Percentiles rank a stretch among this genome's conserved stretches.
These are phyloP conservation scores for Spheniscus mendiculus DNA, from an alignment of 2,113 vertebrate species.

Conservation along the genomic window DNA sequence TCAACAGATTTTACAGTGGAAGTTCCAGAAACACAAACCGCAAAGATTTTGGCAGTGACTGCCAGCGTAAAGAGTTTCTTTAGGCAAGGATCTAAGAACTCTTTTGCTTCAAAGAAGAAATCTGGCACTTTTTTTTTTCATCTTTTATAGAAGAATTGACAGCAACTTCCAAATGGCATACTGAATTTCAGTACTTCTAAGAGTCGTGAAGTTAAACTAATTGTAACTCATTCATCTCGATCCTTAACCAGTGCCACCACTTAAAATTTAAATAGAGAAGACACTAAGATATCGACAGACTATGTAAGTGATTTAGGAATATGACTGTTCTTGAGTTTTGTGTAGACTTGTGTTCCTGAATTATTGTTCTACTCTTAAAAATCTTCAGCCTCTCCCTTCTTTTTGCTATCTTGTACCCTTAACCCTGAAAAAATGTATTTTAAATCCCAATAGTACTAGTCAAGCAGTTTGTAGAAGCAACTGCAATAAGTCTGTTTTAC, in stretches of 20 bases:
- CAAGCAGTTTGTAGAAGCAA: background rate
- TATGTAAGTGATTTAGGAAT: background rate
- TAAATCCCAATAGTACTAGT: background rate
- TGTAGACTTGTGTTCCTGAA: background rate
- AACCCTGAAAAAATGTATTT: background rate
- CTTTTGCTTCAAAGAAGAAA: background rate
- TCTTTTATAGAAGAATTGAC: background rate
- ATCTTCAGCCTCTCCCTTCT: background rate
- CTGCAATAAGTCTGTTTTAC: background rate
- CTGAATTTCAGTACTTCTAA: background rate
- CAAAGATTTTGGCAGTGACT: background rate
- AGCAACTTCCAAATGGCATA: background rate
- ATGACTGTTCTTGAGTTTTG: background rate
- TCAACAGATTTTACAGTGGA: background rate
- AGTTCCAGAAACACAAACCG: background rate
- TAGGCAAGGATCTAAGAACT: background rate
- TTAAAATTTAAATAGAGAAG: background rate
- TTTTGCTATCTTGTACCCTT: background rate
- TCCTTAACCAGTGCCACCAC: background rate
- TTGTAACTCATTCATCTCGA: background rate
- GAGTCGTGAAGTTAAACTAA: background rate
- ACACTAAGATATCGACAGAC: background rate
- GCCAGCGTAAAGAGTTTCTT: background rate
- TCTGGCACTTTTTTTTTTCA: background rate
- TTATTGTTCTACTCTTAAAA: background rate